These are phyloP conservation scores for Brachypodius melanocephalos DNA, from an alignment of 2,113 vertebrate genomes.

Conservation along the genomic window DNA sequence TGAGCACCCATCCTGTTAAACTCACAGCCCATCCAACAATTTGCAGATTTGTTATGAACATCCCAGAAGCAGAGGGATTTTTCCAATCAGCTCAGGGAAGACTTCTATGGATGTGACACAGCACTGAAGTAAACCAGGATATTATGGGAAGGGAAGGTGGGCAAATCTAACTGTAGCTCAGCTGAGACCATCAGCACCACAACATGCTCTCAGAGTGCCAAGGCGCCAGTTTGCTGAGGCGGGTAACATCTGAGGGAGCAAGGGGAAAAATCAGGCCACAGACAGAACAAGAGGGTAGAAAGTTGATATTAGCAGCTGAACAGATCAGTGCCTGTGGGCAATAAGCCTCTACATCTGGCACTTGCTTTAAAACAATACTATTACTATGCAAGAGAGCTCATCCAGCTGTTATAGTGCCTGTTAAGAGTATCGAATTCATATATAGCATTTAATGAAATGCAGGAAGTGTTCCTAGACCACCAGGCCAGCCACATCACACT, in stretches of 20 bases:
- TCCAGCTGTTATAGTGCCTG: constrained; percentile 61
- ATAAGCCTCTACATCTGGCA: constrained; percentile 49
- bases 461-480: constrained; percentile 40
- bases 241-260: background rate
- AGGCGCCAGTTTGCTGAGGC: background rate
- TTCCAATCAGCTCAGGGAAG: background rate
- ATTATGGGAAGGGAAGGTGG: background rate
- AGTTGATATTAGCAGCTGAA: constrained; percentile 59
- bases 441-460: background rate
- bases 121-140: background rate
- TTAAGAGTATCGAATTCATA: constrained; percentile 56
- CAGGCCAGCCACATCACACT: background rate
- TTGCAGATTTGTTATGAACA: background rate
- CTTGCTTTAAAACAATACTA: constrained; percentile 48
- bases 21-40: background rate
- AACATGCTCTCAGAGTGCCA: background rate
- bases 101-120: background rate
- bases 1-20: background rate
- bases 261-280: background rate
- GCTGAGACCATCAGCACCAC: background rate
- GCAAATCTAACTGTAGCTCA: background rate
- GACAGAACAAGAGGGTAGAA: background rate
- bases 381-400: constrained; percentile 56
- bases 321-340: constrained; percentile 31
- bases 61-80: background rate